Evolutionary conservation across 2,797 vertebrate genomes (phyloP), one percentile per base, ranked within the genome.

Genomic region (Myotis daubentonii): DNA sequence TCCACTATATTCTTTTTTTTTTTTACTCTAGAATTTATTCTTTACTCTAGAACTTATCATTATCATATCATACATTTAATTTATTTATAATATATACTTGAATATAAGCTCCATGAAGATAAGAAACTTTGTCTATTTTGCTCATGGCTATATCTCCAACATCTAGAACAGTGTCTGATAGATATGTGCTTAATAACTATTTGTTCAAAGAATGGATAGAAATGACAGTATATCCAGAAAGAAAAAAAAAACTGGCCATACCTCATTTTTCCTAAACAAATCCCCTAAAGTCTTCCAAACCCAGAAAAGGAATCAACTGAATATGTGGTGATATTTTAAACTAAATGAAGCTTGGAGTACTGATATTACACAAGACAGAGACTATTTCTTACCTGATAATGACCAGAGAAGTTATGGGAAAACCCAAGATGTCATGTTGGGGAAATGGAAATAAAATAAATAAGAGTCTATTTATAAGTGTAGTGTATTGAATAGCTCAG

Each of bases 291-390:
- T 33, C 20, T 87, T 75, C 33, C 25, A 81, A 74, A 72, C 11
- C 4, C 53, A 68, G 13, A 11, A 36, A 66, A 75, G 36, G 44
- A 92, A 55, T 94, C 25, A 75, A 36, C 11, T 55, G 60, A 68
- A 11, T 53, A 68, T 75, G 23, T 60, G 30, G 33, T 74, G 12
- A 55, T n/a, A 83, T 75, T 75, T 81, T 88, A 94, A 94, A 81
- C 36, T 41, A 84, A 89, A 38, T 15, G 23, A 51, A 92, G 17
- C 17, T 80, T 93, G 47, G 53, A 75, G 28, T 89, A 74, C 49
- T 79, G 23, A 38, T 49, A 23, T 79, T 93, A 93, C 33, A 85
- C n/a, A 92, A 92, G 25, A 76, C 28, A 72, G 76, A 95, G 30
- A 62, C 36, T 66, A 60, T 41, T 49, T 93, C 47, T 88, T 62